Base-by-base conservation (phyloP, 2,888 invertebrate species). In the Drosophila differens region DNA sequence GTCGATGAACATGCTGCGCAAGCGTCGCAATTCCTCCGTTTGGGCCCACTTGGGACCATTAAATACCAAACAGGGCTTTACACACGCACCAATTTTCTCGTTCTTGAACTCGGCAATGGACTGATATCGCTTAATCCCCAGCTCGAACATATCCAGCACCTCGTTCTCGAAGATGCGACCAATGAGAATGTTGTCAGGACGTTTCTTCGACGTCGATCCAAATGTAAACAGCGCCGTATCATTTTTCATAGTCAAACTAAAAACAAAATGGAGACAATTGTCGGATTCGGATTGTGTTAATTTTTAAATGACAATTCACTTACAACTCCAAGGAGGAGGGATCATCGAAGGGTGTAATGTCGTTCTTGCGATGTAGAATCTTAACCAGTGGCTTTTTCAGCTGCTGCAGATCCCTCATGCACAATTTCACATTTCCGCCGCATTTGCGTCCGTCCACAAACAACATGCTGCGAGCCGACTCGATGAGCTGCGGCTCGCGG, bases 141-240 rank as follows among this genome's bases (percentile, higher is more conserved):
- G 95, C 94, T 99, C 99, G 68, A 98, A 95, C 98, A 99, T 99
- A 92, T 99, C 99, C 67, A 99, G 94, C 37, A 99, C 94, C 68
- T 97, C 96, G 89, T 97, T 95, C 93, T 99, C 97, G 93, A 96
- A 99, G 91, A 97, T 96, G 81, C 99, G 95, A 0, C 98, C 99
- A 63, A 99, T 92, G 37, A 99, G 94, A 53, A 99, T 93, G 94
- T 99, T 99, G 91, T 99, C 95, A 0, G 99, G 99, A 19, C 99
- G 95, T 92, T 99, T 99, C 93, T 99, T 99, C 60, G 96, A 97
- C 91, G 99, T 97, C 1, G 97, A 97, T 4, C 97, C 98, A 91
- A 99, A 97, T 78, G 97, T 95, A 93, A 99, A 99, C 35, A 99
- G 93, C 0, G 98, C 96, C 19, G 97, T 95, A 93, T 99, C 98